A percentile compares a stretch with the other conserved stretches of the same genome.
These are phyloP conservation scores for Ondatra zibethicus DNA, from an alignment of 2,113 vertebrate species.

Conservation along the genomic window DNA sequence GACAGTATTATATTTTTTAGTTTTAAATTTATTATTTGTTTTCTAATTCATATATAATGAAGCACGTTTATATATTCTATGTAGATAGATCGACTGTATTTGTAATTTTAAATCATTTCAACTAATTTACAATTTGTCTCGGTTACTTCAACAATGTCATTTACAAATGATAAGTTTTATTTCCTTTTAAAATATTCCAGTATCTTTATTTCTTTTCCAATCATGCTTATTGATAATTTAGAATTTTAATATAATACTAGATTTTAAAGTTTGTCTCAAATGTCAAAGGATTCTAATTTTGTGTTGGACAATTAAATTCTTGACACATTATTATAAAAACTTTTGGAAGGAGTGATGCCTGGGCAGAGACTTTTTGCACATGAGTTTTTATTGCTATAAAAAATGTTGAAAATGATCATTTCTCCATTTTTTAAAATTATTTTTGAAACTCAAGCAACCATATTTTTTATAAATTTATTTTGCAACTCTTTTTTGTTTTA, in stretches of 20 bases:
- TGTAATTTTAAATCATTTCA: slow-evolving; percentile 18
- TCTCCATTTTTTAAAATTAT: background rate
- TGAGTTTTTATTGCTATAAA: background rate
- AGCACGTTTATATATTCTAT: background rate
- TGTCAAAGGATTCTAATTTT: background rate
- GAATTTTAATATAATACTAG: background rate
- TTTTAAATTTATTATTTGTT: slow-evolving; percentile 5
- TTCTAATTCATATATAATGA: background rate
- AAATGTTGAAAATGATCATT: background rate
- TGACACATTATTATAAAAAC: background rate
- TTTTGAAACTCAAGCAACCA: background rate
- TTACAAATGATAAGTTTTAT: background rate
- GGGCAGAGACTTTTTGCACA: background rate
- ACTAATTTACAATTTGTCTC: background rate
- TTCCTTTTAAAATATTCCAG: background rate
- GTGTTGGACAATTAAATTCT: background rate
- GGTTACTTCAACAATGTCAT: background rate
- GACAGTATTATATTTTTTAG: background rate
- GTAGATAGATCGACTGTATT: background rate
- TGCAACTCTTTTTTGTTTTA: background rate
- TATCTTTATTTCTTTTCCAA: background rate
- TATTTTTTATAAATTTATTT: background rate
- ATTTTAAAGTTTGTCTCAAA: background rate
- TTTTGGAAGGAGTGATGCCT: background rate
- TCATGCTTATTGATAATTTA: background rate